phyloP scores from a whole-genome alignment of 1,140 invertebrate species.

The Lepidurus arcticus region DNA sequence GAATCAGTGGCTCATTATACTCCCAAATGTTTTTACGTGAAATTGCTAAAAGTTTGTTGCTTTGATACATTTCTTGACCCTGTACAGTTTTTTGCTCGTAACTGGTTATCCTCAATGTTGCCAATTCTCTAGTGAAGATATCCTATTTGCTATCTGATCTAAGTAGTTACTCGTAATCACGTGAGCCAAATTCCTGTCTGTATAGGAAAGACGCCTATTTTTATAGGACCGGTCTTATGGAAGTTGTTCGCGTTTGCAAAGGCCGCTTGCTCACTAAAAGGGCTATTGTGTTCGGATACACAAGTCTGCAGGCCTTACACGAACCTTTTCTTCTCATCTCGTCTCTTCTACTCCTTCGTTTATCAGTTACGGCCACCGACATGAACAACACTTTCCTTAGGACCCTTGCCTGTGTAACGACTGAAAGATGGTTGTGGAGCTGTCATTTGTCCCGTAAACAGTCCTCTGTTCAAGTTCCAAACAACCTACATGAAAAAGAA shows the following conservation, averaged over 20 bases:
- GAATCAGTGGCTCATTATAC: too few relatives aligned
- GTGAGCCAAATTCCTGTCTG: background rate
- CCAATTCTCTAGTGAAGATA: background rate
- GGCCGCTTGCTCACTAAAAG: background rate
- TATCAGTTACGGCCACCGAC: constrained; percentile 14
- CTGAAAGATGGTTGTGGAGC: constrained; percentile 5
- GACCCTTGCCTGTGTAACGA: background rate
- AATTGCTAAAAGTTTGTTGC: too few relatives aligned
- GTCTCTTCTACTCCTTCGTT: constrained; percentile 18
- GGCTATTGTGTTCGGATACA: constrained; percentile 16
- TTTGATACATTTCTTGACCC: too few relatives aligned
- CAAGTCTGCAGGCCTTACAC: background rate
- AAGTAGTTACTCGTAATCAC: background rate
- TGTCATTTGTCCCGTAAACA: background rate
- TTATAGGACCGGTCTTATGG: background rate
- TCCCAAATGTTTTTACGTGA: too few relatives aligned
- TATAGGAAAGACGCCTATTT: background rate
- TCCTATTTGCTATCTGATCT: background rate
- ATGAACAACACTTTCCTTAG: constrained; percentile 15
- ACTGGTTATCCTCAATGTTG: too few relatives aligned
- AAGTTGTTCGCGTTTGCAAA: background rate
- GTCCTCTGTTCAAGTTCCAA: background rate
- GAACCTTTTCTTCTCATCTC: background rate
- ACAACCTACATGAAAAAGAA: background rate
- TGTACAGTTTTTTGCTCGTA: too few relatives aligned